Evolutionary conservation across 1,140 invertebrate species (phyloP), one percentile per base, ranked within the genome.

Genomic region (Dolichoris vasculosae): DNA sequence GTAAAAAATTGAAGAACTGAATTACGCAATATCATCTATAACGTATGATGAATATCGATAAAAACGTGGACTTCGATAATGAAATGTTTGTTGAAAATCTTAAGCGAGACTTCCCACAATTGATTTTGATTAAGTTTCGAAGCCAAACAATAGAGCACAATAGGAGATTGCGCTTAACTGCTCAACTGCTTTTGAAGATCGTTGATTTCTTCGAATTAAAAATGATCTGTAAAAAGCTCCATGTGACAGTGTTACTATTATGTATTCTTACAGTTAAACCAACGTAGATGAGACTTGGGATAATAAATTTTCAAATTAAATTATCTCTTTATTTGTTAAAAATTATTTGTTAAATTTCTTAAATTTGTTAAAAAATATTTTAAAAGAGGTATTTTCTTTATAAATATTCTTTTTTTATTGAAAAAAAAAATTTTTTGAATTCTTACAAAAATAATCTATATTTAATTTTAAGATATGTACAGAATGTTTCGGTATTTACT

Each of bases 91-190:
- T 48, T 77, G 75, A 77, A 76, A 76, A 76, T 43, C 73, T 0
- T 11, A 6, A 13, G 20, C 30, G 17, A 20, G 15, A 17, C 55
- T 64, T 79, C 32, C 38, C 43, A 0, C 46, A 82, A 48, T 35
- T 73, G 46, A 73, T 82, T 67, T 82, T 82, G 80, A 82, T 73
- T 38, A 67, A 82, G 80, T 82, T 17, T 64, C 46, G 75, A 77
- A 8, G 26, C 30, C 6, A 13, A 46, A 46, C 6, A 46, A 7
- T 46, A 6, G 7, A 51, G 20, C 7, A 17, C 7, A 51, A 17
- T 8, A 51, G 11, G 48, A 9, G 15, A 51, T 17, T 17, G 48
- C 15, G 7, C 20, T 8, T 17, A 20, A 76, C 9, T 43, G 35
- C 67, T 40, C 0, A 11, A 40, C 3, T 40, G 35, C 17, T 9